These are phyloP conservation scores for Sycophila sp. DNA, from an alignment of 1,140 invertebrate genomes.

Conservation along the genomic window DNA sequence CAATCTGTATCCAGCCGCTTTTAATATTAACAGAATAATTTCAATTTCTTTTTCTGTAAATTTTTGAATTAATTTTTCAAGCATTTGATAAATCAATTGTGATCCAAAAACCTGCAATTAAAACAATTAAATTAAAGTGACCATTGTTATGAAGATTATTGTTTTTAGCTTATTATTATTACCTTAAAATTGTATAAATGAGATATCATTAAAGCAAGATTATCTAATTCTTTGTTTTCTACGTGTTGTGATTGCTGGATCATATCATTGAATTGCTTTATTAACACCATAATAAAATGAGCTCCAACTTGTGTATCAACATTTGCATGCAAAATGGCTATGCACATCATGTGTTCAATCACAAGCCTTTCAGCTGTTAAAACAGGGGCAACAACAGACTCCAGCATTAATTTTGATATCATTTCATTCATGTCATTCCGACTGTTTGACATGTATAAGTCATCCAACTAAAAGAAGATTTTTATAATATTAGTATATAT, in stretches of 20 bases:
- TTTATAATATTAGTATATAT: not conserved
- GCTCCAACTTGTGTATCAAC: constrained; percentile 90
- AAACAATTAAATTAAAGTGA: constrained; percentile 40
- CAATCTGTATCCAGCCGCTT: constrained; percentile 83
- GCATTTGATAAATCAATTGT: constrained; percentile 80
- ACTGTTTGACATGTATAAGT: constrained; percentile 76
- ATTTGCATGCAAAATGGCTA: constrained; percentile 89
- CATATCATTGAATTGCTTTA: constrained; percentile 74
- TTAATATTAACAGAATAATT: constrained; percentile 82
- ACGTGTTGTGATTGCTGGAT: constrained; percentile 66
- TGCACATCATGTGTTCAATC: constrained; percentile 84
- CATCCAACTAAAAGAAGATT: constrained; percentile 20
- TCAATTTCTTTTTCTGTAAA: constrained; percentile 88
- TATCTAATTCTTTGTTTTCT: constrained; percentile 87
- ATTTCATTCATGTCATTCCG: constrained; percentile 85
- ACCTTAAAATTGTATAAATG: constrained; percentile 94
- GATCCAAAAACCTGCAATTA: constrained; percentile 75
- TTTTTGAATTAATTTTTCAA: constrained; percentile 71
- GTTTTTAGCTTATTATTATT: constrained; percentile 27
- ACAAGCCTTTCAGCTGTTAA: constrained; percentile 82
- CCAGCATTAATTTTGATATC: constrained; percentile 75
- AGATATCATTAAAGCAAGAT: constrained; percentile 80
- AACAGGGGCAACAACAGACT: constrained; percentile 72
- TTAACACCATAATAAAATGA: constrained; percentile 77
- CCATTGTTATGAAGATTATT: not conserved